These are phyloP conservation scores for Ophonus ardosiacus DNA, from an alignment of 2,888 invertebrate species.

Conservation along the genomic window DNA sequence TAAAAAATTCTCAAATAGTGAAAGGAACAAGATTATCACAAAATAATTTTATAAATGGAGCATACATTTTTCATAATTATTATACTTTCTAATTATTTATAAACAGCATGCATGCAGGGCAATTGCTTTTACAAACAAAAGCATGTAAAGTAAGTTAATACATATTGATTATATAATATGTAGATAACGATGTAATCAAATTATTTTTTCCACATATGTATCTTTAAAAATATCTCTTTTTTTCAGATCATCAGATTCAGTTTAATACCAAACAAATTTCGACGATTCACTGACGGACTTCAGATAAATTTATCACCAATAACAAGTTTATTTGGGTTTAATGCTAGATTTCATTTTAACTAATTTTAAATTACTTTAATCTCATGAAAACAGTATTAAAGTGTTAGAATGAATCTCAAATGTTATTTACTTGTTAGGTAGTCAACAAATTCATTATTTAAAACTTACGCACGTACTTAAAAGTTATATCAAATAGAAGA, in stretches of 20 bases:
- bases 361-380: conserved; percentile 21
- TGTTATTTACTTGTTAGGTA: conserved; percentile 9
- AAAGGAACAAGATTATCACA: conserved; percentile 43
- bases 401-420: conserved; percentile 2
- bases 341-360: conserved; percentile 26
- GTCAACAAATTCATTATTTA: conserved; percentile 8
- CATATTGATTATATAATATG: too few relatives aligned
- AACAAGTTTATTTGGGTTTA: conserved; percentile 44
- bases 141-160: not conserved
- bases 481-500: not conserved
- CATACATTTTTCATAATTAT: not conserved
- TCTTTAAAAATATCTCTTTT: not conserved
- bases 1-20: not conserved
- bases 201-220: not conserved
- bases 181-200: too few relatives aligned
- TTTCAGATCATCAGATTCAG: conserved; percentile 55
- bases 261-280: conserved; percentile 47
- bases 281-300: conserved; percentile 23
- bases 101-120: conserved; percentile 30
- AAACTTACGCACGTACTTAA: conserved; percentile 12
- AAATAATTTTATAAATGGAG: conserved; percentile 10
- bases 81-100: not conserved
- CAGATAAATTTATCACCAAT: conserved; percentile 54
- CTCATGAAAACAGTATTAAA: conserved; percentile 52
- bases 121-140: conserved; percentile 19